Evolutionary conservation across 2,797 vertebrate species (phyloP).

Genomic region (Mastacembelus armatus): DNA sequence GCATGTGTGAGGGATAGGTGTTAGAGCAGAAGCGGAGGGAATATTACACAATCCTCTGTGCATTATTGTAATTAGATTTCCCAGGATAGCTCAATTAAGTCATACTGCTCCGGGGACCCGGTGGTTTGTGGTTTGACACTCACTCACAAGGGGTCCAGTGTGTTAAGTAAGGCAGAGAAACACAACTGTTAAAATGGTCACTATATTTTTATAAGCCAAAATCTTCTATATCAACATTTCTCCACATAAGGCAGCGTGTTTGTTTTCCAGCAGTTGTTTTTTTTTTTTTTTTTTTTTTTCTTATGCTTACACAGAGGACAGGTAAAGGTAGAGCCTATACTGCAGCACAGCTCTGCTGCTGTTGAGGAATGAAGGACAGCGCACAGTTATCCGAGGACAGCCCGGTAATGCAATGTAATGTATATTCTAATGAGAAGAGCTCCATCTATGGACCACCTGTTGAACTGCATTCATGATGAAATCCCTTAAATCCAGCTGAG

Average conservation of each 20-base stretch:
- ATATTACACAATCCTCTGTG: slow-evolving; percentile 81
- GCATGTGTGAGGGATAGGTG: slow-evolving; percentile 61
- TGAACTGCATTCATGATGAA: slow-evolving; percentile 80
- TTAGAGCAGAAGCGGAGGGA: slow-evolving; percentile 70
- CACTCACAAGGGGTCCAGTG: slow-evolving; percentile 77
- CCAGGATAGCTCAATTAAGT: slow-evolving; percentile 86
- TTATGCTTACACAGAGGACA: slow-evolving; percentile 51
- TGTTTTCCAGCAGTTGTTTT: slow-evolving; percentile 10
- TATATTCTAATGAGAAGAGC: slow-evolving; percentile 88
- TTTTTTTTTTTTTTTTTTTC: too few relatives aligned
- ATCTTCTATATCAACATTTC: slow-evolving; percentile 8
- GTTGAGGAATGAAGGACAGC: slow-evolving; percentile 63
- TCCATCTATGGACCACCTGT: slow-evolving; percentile 88
- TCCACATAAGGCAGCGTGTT: not conserved
- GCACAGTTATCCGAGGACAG: slow-evolving; percentile 54
- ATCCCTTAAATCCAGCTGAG: slow-evolving; percentile 17
- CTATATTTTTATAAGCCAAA: slow-evolving; percentile 37
- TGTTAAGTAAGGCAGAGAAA: slow-evolving; percentile 81
- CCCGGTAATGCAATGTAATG: slow-evolving; percentile 72
- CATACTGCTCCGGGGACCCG: slow-evolving; percentile 75
- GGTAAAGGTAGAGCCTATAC: slow-evolving; percentile 51
- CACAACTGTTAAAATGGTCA: slow-evolving; percentile 69
- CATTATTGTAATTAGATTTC: slow-evolving; percentile 87
- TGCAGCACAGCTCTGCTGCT: slow-evolving; percentile 52
- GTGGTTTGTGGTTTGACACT: slow-evolving; percentile 79